Base-by-base conservation (phyloP, 2,888 invertebrate species). In the Brenthis ino region DNA sequence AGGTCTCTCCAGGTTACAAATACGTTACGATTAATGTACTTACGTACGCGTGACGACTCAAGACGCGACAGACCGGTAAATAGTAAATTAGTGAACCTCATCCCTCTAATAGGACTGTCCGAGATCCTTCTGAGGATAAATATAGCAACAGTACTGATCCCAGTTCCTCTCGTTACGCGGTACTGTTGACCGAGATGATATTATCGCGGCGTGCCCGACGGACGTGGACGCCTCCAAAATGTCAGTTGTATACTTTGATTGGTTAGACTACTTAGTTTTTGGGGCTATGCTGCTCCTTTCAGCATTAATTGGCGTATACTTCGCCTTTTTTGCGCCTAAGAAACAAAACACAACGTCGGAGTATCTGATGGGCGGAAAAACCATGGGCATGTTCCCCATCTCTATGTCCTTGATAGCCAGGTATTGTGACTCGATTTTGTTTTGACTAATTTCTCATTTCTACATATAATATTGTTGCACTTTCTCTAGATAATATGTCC, bases 401-500 rank as follows among this genome's bases (percentile, higher is more conserved):
- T 95, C 96, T 64, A 96, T 96, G 95, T 96, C 96, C 14, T 86
- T 96, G 69, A 95, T 96, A 75, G 96, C 96, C 78, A 96, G 96
- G 96, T 96, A 94, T 67, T 61, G 61, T 61, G 16, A 51, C 37
- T 8, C 37, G 37, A 51, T 24, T 12, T 56, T 13, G 8, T 56
- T 24, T 37, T 63, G 14, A 28, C 12, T 20, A 8, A 12, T n/a
- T 43, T 65, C 1, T 14, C 3, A 54, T 12, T 43, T 54, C 3
- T 37, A n/a, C 20, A 47, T 57, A 16, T 33, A 16, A 2, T 61
- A 37, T 6, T 37, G 37, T 37, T 37, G 37, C 8, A 37, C 0
- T 43, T 43, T 43, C 11, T 43, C 8, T 43, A 43, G 11, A 43
- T 11, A 11, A 43, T 8, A 43, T 43, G 11, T 47, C n/a, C 3